Base-by-base conservation (phyloP, 2,113 vertebrate species). In the Oophaga pumilio region DNA sequence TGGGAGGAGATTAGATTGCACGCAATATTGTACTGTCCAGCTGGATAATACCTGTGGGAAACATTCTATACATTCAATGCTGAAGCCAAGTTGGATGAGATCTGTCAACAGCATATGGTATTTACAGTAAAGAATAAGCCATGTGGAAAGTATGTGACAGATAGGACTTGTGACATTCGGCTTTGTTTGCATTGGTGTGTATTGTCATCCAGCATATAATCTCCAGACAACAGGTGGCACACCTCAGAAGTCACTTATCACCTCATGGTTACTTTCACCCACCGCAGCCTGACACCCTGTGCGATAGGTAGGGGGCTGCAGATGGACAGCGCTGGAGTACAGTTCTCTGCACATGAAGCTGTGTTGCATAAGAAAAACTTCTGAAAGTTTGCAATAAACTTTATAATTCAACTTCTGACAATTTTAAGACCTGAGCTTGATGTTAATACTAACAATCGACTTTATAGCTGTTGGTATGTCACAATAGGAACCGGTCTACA, bases 111-210 rank as follows among this genome's bases (percentile, higher is more conserved):
- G 59, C 12, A 4, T 18, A 33, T n/a, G 33, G 28, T 15, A 18
- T 43, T 49, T n/a, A 66, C 28, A 18, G 59, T 64, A 6, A 22
- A 26, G 20, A 33, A 50, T n/a, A 82, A 28, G 13, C 26, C 18
- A 62, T 49, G 24, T 6, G 26, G 20, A 66, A 64, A 66, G 24
- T 57, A 82, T 50, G 33, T 82, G 28, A 82, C 79, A 64, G 8
- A 11, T 49, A 22, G 59, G 26, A 11, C 11, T n/a, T 20, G 43
- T 22, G 57, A 49, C 80, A 66, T 82, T 66, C 24, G 1, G 3
- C 20, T 43, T 33, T 82, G 60, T 82, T 82, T 82, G 80, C 80
- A 22, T 66, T 82, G 79, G 79, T 82, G 79, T 81, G 79, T 64
- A 64, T 82, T 62, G 18, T 64, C 60, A 82, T 82, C 62, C 10